Conservation (phyloP, 2,113 vertebrate species). For the Miniopterus natalensis region DNA sequence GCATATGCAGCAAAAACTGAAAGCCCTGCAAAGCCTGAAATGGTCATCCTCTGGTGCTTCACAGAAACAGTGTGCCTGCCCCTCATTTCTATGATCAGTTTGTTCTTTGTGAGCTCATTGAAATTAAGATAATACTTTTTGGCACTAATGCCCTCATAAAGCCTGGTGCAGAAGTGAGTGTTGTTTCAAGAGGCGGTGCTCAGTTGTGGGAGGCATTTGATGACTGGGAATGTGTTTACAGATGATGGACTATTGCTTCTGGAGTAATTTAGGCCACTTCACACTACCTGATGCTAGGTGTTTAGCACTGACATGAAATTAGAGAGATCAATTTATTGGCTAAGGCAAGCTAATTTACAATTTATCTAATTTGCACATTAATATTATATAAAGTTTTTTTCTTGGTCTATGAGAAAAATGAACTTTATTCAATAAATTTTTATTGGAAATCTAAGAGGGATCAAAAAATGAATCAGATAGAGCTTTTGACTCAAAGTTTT, state of each 20-base stretch:
- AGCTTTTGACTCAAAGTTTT: background rate
- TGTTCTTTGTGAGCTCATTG: background rate
- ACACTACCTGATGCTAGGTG: background rate
- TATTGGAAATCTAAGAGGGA: background rate
- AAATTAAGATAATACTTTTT: background rate
- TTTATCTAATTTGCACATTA: background rate
- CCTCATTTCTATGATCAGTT: background rate
- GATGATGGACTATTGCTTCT: background rate
- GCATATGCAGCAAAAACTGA: background rate
- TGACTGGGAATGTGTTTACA: background rate
- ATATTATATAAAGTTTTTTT: background rate
- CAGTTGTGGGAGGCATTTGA: background rate
- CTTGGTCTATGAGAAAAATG: background rate
- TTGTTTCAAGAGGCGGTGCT: background rate
- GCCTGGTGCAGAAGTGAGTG: background rate
- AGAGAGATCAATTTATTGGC: background rate
- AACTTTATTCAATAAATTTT: background rate
- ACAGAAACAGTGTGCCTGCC: background rate
- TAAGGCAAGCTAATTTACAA: background rate
- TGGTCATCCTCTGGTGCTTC: background rate
- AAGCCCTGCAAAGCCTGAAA: background rate
- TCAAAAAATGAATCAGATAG: background rate
- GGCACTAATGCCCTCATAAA: background rate
- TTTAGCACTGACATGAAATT: background rate
- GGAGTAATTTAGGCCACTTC: background rate